Base-by-base conservation (phyloP, 2,113 vertebrate species). In the Chroicocephalus ridibundus region DNA sequence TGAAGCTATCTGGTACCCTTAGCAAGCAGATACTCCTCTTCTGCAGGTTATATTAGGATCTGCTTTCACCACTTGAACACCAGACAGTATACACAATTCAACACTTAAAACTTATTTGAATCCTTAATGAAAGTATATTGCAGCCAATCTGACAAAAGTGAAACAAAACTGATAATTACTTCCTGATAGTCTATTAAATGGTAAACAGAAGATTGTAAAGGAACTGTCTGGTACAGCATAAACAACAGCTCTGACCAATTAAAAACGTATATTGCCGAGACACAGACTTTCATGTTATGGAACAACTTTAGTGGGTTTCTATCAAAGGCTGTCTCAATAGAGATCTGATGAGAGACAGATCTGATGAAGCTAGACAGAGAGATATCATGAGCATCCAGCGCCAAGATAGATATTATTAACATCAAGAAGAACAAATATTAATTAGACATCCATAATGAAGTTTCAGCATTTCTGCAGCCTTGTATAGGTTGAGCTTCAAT, bases 341-440 rank as follows among this genome's bases (percentile, higher is more conserved):
- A 86, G 29, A 68, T 78, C 44, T 93, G 74, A 96, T 84, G 78
- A 95, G 71, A 96, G 52, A 47, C 51, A 64, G 27, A 94, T 62
- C 55, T 83, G 92, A 93, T 60, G 60, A 86, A 86, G 47, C 21
- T 49, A 93, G 86, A 78, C n/a, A 68, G 72, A 69, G 47, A 91
- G n/a, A n/a, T 26, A 93, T 6, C 42, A 79, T 36, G 42, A 86
- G 27, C 52, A 94, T 38, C 40, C 66, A 42, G 71, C 54, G 36
- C 36, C 49, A 68, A 77, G 34, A 76, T 1, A 93, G 62, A 82
- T 31, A 70, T 88, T 64, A 82, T 5, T 21, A 94, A 83, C 51
- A 94, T 75, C 61, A 86, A 86, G 80, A 86, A 94, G 11, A 90
- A 88, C 29, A 93, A 92, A 84, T 82, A 76, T 57, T 96, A 93